Evolutionary conservation across 2,888 invertebrate genomes (phyloP).

Genomic region (Desoria tigrina): DNA sequence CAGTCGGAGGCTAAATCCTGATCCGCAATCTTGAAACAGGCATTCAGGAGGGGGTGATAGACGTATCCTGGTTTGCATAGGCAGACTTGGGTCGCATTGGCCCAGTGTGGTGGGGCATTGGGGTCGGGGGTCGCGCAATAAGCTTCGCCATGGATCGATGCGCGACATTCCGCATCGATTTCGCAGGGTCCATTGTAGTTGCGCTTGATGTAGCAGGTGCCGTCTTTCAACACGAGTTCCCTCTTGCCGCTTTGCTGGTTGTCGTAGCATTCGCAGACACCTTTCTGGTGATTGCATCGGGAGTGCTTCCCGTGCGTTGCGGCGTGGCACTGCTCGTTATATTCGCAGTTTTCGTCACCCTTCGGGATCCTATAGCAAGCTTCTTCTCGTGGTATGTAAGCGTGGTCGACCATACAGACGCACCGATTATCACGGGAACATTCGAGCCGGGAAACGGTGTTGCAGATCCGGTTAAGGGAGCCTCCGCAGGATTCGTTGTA

Average conservation of each 20-base stretch:
- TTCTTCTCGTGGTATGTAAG: constrained; percentile 28
- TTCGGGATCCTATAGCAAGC: constrained; percentile 22
- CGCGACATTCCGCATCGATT: constrained; percentile 24
- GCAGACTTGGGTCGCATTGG: constrained; percentile 19
- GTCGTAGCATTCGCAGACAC: constrained; percentile 35
- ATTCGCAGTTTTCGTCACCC: constrained; percentile 7
- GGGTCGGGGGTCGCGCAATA: constrained; percentile 22
- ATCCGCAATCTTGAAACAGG: constrained; percentile 24
- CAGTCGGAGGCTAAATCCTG: constrained; percentile 21
- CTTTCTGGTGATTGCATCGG: too few species aligned
- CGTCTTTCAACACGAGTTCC: not conserved
- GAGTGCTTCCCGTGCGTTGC: constrained; percentile 27
- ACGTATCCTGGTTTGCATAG: constrained; percentile 21
- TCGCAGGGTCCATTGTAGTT: constrained; percentile 24
- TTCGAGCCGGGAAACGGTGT: not conserved
- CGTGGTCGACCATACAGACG: constrained; percentile 11
- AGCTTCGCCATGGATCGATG: constrained; percentile 19
- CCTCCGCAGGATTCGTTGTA: constrained; percentile 31
- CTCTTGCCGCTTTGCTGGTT: not conserved
- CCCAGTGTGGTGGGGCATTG: not conserved
- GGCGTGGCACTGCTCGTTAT: constrained; percentile 34
- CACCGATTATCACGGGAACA: constrained; percentile 27
- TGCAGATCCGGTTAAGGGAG: constrained; percentile 22
- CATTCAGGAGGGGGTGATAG: constrained; percentile 5
- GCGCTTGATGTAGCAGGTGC: constrained; percentile 21